Evolutionary conservation across 2,888 invertebrate genomes (phyloP).

Genomic region (Lampropteryx suffumata): DNA sequence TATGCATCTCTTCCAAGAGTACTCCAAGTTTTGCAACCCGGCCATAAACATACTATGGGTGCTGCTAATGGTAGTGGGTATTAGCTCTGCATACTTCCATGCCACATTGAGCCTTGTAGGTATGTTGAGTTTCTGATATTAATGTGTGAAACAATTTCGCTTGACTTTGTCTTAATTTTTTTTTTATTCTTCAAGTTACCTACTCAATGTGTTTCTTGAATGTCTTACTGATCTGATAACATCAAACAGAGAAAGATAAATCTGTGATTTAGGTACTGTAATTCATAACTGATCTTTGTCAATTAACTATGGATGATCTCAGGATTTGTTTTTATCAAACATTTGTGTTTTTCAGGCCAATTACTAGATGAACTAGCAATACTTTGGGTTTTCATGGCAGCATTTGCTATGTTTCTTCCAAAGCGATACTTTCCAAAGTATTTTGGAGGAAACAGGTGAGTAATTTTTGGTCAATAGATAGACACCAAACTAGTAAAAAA

Average conservation of each 20-base stretch:
- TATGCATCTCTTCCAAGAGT: slow-evolving; percentile 90
- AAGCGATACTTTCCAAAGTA: slow-evolving; percentile 86
- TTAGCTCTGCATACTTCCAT: slow-evolving; percentile 93
- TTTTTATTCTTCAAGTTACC: too few relatives aligned
- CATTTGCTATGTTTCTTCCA: slow-evolving; percentile 89
- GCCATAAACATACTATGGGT: slow-evolving; percentile 92
- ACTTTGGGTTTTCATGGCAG: slow-evolving; percentile 91
- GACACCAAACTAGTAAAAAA: too few relatives aligned
- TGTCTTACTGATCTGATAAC: too few relatives aligned
- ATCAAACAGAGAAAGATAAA: too few relatives aligned
- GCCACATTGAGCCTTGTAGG: slow-evolving; percentile 91
- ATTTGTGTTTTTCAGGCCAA: slow-evolving; percentile 82
- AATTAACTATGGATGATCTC: too few relatives aligned
- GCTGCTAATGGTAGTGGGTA: slow-evolving; percentile 89
- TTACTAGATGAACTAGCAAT: slow-evolving; percentile 91
- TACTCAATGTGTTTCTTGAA: too few relatives aligned
- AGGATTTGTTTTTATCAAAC: too few relatives aligned
- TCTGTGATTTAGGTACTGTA: too few relatives aligned
- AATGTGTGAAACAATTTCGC: too few relatives aligned
- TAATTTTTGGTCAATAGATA: too few relatives aligned
- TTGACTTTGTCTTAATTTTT: slow-evolving; percentile 13
- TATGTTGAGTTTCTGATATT: too few relatives aligned
- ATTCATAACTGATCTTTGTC: too few relatives aligned
- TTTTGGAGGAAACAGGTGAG: slow-evolving; percentile 85
- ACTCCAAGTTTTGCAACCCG: slow-evolving; percentile 88